A percentile compares a stretch with the other conserved stretches of the same genome.
Evolutionary conservation across 1,140 invertebrate species (phyloP).

Genomic region (Achroia grisella): DNA sequence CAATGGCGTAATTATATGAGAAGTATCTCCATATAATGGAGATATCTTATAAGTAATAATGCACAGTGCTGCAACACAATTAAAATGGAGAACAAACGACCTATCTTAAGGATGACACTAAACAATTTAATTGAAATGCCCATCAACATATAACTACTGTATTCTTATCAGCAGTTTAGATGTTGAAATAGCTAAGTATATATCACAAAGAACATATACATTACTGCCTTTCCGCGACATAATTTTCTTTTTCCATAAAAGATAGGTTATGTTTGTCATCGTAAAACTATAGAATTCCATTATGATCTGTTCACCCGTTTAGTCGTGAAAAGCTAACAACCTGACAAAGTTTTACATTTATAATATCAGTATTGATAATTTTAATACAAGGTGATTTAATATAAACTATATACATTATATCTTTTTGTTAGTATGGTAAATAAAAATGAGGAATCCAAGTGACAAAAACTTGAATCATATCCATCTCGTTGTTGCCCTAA

Average conservation of each 20-base stretch:
- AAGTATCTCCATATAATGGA: constrained; percentile 10
- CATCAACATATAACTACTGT: too few relatives aligned
- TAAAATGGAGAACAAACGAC: too few relatives aligned
- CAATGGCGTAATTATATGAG: constrained; percentile 13
- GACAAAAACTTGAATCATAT: constrained; percentile 45
- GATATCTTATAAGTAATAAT: constrained; percentile 1
- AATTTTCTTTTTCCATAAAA: background rate
- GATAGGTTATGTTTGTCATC: background rate
- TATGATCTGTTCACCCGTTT: background rate
- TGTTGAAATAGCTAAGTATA: too few relatives aligned
- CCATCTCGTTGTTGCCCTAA: constrained; percentile 45
- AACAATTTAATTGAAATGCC: too few relatives aligned
- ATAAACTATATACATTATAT: background rate
- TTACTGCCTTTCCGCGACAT: background rate
- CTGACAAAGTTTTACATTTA: constrained; percentile 6
- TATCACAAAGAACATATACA: too few relatives aligned
- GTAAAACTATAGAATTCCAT: background rate
- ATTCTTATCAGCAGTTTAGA: too few relatives aligned
- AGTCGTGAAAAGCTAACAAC: background rate
- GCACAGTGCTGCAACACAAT: background rate
- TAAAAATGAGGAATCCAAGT: constrained; percentile 35
- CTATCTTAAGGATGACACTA: too few relatives aligned
- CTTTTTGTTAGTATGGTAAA: background rate
- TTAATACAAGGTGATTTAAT: background rate
- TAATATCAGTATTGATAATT: background rate